Percentiles rank a stretch among this genome's conserved stretches.
These are phyloP conservation scores for Polyodon spathula DNA, from an alignment of 2,113 vertebrate genomes.

Conservation along the genomic window DNA sequence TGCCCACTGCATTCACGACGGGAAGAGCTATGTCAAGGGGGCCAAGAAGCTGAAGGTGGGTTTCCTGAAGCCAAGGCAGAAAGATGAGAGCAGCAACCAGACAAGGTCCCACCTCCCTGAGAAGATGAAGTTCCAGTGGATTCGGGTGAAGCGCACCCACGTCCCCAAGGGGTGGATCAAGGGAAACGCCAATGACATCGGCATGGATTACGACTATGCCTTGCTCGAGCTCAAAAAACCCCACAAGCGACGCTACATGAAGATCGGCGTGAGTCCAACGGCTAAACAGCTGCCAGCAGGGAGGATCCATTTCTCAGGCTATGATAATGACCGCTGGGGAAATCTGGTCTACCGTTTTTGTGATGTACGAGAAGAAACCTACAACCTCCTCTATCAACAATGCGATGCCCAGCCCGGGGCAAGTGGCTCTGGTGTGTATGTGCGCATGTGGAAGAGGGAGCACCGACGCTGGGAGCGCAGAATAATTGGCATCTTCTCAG, in stretches of 20 bases:
- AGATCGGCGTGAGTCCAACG: constrained; percentile 80
- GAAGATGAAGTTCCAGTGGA: constrained; percentile 95
- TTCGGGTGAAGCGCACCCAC: constrained; percentile 85
- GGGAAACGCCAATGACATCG: constrained; percentile 88
- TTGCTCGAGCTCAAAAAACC: constrained; percentile 89
- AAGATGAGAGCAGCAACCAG: constrained; percentile 48
- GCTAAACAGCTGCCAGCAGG: constrained; percentile 71
- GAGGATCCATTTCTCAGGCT: constrained; percentile 91
- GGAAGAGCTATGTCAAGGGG: constrained; percentile 91
- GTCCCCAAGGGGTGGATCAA: constrained; percentile 98
- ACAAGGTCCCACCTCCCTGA: constrained; percentile 42
- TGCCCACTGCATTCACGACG: constrained; percentile 89
- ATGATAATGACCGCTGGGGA: constrained; percentile 80
- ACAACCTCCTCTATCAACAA: constrained; percentile 87
- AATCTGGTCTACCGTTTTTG: constrained; percentile 93
- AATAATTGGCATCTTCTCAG: constrained; percentile 93
- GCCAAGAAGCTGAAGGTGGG: constrained; percentile 87
- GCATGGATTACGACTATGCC: constrained; percentile 98
- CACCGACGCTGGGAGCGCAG: constrained; percentile 83
- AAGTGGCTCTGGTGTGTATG: constrained; percentile 88
- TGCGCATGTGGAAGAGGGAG: constrained; percentile 83
- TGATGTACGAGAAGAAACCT: constrained; percentile 77
- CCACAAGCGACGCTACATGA: constrained; percentile 90
- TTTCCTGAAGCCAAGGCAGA: constrained; percentile 75
- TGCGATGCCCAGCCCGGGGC: constrained; percentile 92